Conservation (phyloP, 1,140 invertebrate genomes). For the Aricia agestis region DNA sequence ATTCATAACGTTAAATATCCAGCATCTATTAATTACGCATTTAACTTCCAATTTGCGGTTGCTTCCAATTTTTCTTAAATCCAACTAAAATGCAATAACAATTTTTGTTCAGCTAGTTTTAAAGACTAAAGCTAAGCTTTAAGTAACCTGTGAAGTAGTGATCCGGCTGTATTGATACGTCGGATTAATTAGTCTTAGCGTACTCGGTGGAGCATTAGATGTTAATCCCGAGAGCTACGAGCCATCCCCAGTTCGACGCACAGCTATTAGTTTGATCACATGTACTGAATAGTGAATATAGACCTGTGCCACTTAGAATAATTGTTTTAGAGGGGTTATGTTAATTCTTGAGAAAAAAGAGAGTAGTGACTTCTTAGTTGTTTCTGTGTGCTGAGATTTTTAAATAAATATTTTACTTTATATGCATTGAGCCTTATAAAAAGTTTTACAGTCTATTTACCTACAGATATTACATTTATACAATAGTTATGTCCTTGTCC, state of each 20-base stretch:
- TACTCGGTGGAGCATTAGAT: not conserved
- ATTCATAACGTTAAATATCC: too few species aligned
- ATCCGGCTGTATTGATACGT: not conserved
- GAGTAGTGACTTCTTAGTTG: too few species aligned
- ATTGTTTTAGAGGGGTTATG: not conserved
- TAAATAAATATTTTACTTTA: too few species aligned
- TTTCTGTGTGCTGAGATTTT: too few species aligned
- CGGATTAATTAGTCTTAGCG: not conserved
- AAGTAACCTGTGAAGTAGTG: not conserved
- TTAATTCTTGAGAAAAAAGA: too few species aligned
- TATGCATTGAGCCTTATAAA: too few species aligned
- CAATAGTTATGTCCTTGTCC: not conserved
- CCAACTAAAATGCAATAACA: too few species aligned
- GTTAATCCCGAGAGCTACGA: not conserved
- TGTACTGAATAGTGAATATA: not conserved
- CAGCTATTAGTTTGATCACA: slow-evolving; percentile 3
- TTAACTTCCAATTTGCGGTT: too few species aligned
- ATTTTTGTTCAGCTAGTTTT: not conserved
- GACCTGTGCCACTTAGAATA: not conserved
- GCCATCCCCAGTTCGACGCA: not conserved
- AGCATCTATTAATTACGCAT: too few species aligned
- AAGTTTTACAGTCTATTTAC: too few species aligned
- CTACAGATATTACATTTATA: too few species aligned
- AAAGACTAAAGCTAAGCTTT: not conserved
- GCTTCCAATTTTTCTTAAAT: too few species aligned